Percentiles rank a stretch among this genome's conserved stretches.
Conservation (phyloP, 2,113 vertebrate genomes). For the Nettapus auritus region DNA sequence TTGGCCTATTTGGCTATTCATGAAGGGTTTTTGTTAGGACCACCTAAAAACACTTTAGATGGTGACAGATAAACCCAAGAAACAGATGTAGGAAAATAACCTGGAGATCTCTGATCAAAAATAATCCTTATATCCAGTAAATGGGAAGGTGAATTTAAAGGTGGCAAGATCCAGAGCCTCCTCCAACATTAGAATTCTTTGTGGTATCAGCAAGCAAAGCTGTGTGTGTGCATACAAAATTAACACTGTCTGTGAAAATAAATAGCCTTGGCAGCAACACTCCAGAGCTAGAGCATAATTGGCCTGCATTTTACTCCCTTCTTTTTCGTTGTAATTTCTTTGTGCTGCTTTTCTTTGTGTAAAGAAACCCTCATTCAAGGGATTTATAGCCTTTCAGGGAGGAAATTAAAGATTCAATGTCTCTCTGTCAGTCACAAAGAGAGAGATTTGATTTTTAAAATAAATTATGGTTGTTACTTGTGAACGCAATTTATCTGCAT, state of each 20-base stretch:
- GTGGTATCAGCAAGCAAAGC: constrained; percentile 52
- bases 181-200: constrained; percentile 61
- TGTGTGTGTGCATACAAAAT: constrained; percentile 48
- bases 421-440: constrained; percentile 18
- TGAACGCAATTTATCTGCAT: neutral
- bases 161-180: constrained; percentile 10
- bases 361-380: constrained; percentile 25
- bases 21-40: neutral
- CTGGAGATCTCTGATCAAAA: neutral
- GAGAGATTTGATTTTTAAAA: constrained; percentile 40
- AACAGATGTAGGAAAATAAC: neutral
- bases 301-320: constrained; percentile 42
- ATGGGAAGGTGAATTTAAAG: neutral
- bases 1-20: neutral
- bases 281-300: constrained; percentile 66
- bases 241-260: constrained; percentile 64
- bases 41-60: neutral
- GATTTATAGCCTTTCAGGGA: constrained; percentile 50
- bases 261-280: constrained; percentile 61
- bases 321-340: constrained; percentile 63
- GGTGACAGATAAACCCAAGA: neutral
- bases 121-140: neutral
- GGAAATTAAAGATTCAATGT: constrained; percentile 48
- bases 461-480: constrained; percentile 11
- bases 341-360: constrained; percentile 68